These are phyloP conservation scores for Ctenoplectra terminalis DNA, from an alignment of 1,140 invertebrate species.

Conservation along the genomic window DNA sequence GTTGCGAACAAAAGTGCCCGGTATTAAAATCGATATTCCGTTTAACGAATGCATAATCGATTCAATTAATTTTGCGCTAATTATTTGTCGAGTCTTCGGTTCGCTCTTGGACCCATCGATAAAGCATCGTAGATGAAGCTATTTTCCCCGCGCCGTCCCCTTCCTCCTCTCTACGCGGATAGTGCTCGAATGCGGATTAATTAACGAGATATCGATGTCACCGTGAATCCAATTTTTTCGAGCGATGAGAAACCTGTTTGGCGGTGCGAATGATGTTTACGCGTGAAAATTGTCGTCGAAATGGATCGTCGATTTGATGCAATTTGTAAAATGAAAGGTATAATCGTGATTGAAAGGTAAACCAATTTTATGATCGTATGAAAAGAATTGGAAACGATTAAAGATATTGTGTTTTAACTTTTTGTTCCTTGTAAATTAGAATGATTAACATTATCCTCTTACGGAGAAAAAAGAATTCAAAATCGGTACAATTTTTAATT, in stretches of 20 bases:
- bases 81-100: constrained; percentile 16
- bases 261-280: neutral
- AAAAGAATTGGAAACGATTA: no score
- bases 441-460: no score
- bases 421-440: no score
- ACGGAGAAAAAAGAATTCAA: no score
- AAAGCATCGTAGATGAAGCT: neutral
- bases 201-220: constrained; percentile 17
- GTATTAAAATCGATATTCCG: constrained; percentile 37
- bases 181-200: neutral
- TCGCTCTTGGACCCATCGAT: neutral
- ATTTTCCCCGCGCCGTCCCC: neutral
- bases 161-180: no score
- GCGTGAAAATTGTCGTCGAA: neutral
- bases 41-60: constrained; percentile 50
- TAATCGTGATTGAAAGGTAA: neutral
- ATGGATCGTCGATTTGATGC: neutral
- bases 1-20: constrained; percentile 7
- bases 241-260: neutral
- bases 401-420: no score
- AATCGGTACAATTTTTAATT: no score
- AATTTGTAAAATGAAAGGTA: no score
- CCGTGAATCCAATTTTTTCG: neutral
- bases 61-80: constrained; percentile 47
- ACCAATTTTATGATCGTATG: neutral